phyloP scores from a whole-genome alignment of 2,888 invertebrate species.

The Plusia festucae region DNA sequence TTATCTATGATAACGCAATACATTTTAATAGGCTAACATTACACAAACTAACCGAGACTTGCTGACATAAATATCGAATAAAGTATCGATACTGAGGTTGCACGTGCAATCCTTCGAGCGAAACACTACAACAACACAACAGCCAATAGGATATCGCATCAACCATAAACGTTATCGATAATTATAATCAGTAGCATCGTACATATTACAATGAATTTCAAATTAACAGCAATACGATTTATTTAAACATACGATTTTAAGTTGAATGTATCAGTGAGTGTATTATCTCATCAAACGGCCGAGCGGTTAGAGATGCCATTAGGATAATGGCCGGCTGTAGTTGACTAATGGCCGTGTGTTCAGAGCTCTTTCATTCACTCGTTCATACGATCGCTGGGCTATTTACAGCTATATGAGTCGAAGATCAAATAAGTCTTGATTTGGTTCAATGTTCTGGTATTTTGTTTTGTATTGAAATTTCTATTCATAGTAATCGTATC shows the following conservation, averaged over 20 bases:
- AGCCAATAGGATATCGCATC: conserved; percentile 35
- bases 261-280: conserved; percentile 54
- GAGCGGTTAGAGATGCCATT: conserved; percentile 81
- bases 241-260: conserved; percentile 54
- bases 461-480: conserved; percentile 55
- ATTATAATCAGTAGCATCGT: conserved; percentile 20
- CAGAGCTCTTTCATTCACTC: conserved; percentile 76
- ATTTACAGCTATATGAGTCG: conserved; percentile 62
- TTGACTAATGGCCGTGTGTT: conserved; percentile 78
- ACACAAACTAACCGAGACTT: too few relatives aligned
- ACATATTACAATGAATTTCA: conserved; percentile 51
- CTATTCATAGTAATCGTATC: background rate
- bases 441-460: conserved; percentile 50
- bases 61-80: too few relatives aligned
- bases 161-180: conserved; percentile 42
- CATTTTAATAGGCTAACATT: too few relatives aligned
- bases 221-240: conserved; percentile 50
- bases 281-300: conserved; percentile 70
- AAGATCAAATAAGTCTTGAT: conserved; percentile 61
- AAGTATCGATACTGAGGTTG: too few relatives aligned
- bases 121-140: conserved; percentile 30
- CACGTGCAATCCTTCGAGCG: background rate
- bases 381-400: conserved; percentile 64
- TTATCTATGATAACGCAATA: too few relatives aligned
- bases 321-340: conserved; percentile 79